Evolutionary conservation across 2,113 vertebrate species (phyloP).

Genomic region (Ifrita kowaldi): DNA sequence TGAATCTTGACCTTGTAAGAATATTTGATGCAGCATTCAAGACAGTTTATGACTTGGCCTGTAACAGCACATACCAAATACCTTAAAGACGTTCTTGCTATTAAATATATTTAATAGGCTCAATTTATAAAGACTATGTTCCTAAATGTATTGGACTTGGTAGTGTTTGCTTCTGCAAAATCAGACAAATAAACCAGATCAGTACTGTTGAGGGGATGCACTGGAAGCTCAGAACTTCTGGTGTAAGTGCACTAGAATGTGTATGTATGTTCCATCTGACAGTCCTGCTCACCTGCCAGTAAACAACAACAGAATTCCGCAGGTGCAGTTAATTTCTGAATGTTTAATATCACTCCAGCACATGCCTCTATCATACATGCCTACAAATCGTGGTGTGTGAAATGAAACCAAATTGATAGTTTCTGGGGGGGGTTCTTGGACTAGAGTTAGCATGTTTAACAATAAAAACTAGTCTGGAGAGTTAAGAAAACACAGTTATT

Average conservation of each 20-base stretch:
- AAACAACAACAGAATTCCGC: background rate
- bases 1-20: constrained; percentile 16
- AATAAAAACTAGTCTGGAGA: background rate
- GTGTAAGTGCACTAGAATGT: background rate
- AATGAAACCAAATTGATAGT: background rate
- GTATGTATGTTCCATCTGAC: background rate
- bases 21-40: background rate
- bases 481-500: background rate
- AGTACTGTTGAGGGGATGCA: background rate
- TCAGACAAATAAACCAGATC: background rate
- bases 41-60: background rate
- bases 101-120: background rate
- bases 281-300: background rate
- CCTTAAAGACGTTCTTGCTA: background rate
- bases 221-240: background rate
- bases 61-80: background rate
- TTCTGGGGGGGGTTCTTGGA: background rate
- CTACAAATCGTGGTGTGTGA: background rate
- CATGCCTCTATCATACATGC: background rate
- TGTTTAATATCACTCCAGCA: background rate
- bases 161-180: background rate
- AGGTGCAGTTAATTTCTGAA: background rate
- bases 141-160: background rate
- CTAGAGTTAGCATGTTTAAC: background rate
- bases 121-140: background rate